Base-by-base conservation (phyloP, 1,140 invertebrate genomes). In the Wasmannia auropunctata region DNA sequence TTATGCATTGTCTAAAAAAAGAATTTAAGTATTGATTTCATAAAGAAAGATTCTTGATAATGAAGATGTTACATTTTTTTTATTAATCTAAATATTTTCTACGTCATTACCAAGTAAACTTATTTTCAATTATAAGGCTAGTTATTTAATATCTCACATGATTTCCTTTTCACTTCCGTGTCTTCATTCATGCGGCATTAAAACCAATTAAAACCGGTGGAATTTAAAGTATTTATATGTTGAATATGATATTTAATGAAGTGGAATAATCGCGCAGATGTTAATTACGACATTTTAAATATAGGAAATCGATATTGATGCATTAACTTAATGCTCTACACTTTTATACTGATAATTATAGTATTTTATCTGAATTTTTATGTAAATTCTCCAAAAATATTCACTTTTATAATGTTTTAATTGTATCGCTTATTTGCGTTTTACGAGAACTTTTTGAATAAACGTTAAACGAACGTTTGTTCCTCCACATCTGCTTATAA, bases 331-430 rank as follows among this genome's bases (percentile, higher is more conserved):
- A 60, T 34, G 60, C n/a, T 54, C 34, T 54, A 54, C 6, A 31
- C 19, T 77, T 85, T 85, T 85, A 79, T 77, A 60, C 19, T 37
- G 5, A 62, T 51, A 85, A 19, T 46, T n/a, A 56, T 56, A 40
- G 43, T 60, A 79, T 22, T 81, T 85, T 85, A 80, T 67, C 37
- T 80, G 80, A 25, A 85, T 49, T 79, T 80, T 14, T 65, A 77
- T 63, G 34, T 49, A 37, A 65, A 54, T 43, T 63, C 5, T 11
- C 1, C 51, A 77, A 56, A n/a, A 43, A 31, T 65, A 56, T 79
- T 79, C 2, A 43, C 14, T 85, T 16, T 49, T 31, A 8, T 28
- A 49, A 75, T 43, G 19, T 70, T 60, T 69, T 19, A 60, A 22
- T 49, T 43, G 11, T 80, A 60, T 37, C 22, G n/a, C 34, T 76